phyloP scores from a whole-genome alignment of 2,113 vertebrate genomes.

The Platanista minor region DNA sequence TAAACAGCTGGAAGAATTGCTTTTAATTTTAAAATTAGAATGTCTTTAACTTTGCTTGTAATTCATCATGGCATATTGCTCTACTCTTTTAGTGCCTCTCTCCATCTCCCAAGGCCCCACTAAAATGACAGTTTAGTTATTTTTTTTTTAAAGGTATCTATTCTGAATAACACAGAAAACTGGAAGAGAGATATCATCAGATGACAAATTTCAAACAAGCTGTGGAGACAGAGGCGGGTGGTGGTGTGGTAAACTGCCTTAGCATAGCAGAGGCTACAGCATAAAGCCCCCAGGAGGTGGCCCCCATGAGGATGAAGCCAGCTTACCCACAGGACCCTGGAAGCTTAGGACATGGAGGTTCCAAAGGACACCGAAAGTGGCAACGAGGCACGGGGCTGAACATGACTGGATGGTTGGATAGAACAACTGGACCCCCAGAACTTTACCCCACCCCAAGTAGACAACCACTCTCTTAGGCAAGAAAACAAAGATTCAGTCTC shows the following conservation, averaged over 20 bases:
- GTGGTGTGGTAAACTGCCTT: not conserved
- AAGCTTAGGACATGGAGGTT: not conserved
- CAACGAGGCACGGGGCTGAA: not conserved
- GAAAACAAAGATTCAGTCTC: not conserved
- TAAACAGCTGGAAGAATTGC: not conserved
- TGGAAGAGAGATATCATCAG: not conserved
- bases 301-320: accelerated
- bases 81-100: not conserved
- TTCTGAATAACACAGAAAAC: constrained; percentile 3
- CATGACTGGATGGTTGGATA: not conserved
- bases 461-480: not conserved
- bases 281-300: not conserved
- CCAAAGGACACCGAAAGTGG: not conserved
- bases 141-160: not conserved
- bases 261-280: not conserved
- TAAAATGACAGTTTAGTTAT: not conserved
- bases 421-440: not conserved
- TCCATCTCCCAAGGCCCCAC: not conserved
- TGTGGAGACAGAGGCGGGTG: not conserved
- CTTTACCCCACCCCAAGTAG: not conserved
- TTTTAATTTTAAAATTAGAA: constrained; percentile 32
- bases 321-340: accelerated
- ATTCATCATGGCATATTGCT: not conserved
- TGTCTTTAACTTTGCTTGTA: not conserved
- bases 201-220: not conserved